These are phyloP conservation scores for Maconellicoccus hirsutus DNA, from an alignment of 1,140 invertebrate genomes.

Conservation along the genomic window DNA sequence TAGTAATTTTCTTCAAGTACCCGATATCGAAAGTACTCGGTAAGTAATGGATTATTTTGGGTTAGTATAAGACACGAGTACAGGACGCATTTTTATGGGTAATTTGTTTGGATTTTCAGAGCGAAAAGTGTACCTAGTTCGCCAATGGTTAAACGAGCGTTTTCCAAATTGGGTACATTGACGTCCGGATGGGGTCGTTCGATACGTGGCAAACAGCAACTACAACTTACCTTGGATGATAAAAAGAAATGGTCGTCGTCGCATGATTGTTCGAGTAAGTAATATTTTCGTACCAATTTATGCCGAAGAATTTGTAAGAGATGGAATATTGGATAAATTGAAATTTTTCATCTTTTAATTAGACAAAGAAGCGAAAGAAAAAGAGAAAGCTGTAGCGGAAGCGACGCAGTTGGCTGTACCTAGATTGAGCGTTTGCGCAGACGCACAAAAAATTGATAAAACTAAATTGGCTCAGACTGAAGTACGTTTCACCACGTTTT, in stretches of 20 bases:
- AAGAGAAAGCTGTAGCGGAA: slow-evolving; percentile 54
- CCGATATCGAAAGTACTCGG: slow-evolving; percentile 52
- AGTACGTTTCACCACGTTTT: slow-evolving; percentile 39
- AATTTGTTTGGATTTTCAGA: too few species aligned
- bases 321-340: too few species aligned
- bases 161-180: slow-evolving; percentile 73
- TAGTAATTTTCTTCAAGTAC: slow-evolving; percentile 82
- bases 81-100: too few species aligned
- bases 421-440: slow-evolving; percentile 78
- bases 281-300: not conserved
- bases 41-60: too few species aligned
- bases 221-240: slow-evolving; percentile 63
- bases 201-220: slow-evolving; percentile 58
- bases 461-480: slow-evolving; percentile 84
- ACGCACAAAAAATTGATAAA: slow-evolving; percentile 84
- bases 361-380: slow-evolving; percentile 66
- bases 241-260: slow-evolving; percentile 86
- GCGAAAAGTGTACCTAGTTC: slow-evolving; percentile 87
- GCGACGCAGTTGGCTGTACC: slow-evolving; percentile 62
- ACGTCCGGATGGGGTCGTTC: slow-evolving; percentile 81
- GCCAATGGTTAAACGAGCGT: slow-evolving; percentile 87
- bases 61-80: too few species aligned
- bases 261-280: slow-evolving; percentile 79
- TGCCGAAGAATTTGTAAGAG: too few species aligned
- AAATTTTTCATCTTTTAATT: too few species aligned